Base-by-base conservation (phyloP, 2,888 invertebrate species). In the Chymomyza procnemis region DNA sequence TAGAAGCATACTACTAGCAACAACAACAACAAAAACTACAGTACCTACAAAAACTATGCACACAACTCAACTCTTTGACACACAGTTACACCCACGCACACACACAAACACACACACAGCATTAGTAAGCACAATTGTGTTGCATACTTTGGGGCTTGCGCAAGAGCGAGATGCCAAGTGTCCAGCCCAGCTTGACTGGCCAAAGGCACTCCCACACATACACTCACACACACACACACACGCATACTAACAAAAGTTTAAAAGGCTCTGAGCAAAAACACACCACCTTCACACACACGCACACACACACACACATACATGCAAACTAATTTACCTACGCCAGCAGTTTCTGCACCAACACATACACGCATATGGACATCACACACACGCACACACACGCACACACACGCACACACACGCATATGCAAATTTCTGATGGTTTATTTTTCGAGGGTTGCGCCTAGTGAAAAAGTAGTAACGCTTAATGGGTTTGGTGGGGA, bases 71-170 rank as follows among this genome's bases (percentile, higher is more conserved):
- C 54, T 19, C 57, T 30, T 30, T 26, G n/a, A n/a, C 58, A 41
- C 58, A 16, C 34, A 58, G 4, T 5, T 14, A 16, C 58, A 30
- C 41, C 12, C 72, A 55, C 57, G 50, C 58, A 60, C 47, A 61
- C 61, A 56, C 55, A 22, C 41, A 34, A 34, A 19, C 50, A 19
- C 14, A n/a, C 34, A 21, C 59, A 22, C 41, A 9, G 19, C 18
- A 52, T n/a, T 80, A 82, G 80, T 85, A 85, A 80, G 85, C 85
- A 85, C 85, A 80, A 85, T 85, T 80, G 79, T 26, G 6, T 81
- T 80, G 82, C 80, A 80, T 80, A 81, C 82, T 81, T 84, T 76
- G 61, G 83, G 80, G 80, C 80, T 78, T 80, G 80, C 83, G 85
- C 80, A 81, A 77, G 76, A 74, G 62, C 77, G 73, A 70, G 75